Evolutionary conservation across 2,113 vertebrate genomes (phyloP).

Genomic region (Eublepharis macularius): DNA sequence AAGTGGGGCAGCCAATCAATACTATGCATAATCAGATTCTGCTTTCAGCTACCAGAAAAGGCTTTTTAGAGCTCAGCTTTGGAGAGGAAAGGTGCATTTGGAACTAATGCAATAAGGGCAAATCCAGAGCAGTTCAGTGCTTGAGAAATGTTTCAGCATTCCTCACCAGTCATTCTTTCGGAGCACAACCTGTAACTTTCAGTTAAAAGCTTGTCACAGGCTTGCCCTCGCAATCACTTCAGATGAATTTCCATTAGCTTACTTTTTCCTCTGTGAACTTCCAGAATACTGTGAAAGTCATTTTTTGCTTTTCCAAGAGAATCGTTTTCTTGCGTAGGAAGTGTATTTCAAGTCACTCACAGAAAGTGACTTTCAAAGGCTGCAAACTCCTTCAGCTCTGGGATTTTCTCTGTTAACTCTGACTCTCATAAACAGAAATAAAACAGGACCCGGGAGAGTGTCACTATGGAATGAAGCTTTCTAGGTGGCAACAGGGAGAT

Average conservation of each 20-base stretch:
- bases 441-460: constrained; percentile 22
- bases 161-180: not conserved
- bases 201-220: not conserved
- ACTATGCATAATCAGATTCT: no score
- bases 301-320: not conserved
- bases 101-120: no score
- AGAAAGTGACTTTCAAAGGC: not conserved
- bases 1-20: no score
- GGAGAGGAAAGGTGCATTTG: not conserved
- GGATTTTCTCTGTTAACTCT: constrained; percentile 15
- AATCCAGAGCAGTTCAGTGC: no score
- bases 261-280: not conserved
- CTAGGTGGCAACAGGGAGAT: constrained; percentile 37
- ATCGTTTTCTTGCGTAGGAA: not conserved
- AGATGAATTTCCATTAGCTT: not conserved
- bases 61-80: no score
- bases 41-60: not conserved
- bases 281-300: not conserved
- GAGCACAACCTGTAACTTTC: no score
- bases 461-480: constrained; percentile 24
- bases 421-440: constrained; percentile 53
- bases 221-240: not conserved
- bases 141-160: not conserved
- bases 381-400: constrained; percentile 36
- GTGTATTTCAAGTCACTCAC: not conserved